These are phyloP conservation scores for Sterrhoptilus dennistouni DNA, from an alignment of 2,113 vertebrate genomes.

Conservation along the genomic window DNA sequence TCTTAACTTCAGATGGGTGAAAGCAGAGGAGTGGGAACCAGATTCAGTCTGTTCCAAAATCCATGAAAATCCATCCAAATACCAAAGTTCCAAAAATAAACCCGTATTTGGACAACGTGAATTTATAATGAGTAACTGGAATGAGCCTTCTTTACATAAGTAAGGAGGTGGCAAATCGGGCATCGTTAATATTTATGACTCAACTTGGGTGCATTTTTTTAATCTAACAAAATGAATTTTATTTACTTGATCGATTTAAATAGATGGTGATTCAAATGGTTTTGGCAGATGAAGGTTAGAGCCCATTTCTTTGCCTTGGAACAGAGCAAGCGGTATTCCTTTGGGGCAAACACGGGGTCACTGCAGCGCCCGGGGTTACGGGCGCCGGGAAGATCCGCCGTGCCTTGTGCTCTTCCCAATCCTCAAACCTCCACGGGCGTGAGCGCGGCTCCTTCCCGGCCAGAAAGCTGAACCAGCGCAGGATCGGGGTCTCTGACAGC, in stretches of 20 bases:
- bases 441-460: neutral
- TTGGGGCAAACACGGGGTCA: neutral
- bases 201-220: neutral
- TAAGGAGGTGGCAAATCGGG: neutral
- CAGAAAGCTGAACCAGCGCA: neutral
- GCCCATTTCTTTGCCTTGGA: neutral
- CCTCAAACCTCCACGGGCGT: neutral
- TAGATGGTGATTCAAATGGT: neutral
- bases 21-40: neutral
- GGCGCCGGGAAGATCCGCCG: neutral
- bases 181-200: neutral
- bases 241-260: neutral
- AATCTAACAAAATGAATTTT: neutral
- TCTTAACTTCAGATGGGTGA: neutral
- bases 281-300: neutral
- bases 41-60: neutral
- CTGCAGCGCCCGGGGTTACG: neutral
- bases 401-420: neutral
- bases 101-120: conserved; percentile 26
- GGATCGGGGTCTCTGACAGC: neutral
- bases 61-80: neutral
- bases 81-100: neutral
- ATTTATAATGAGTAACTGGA: neutral
- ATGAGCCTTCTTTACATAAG: neutral
- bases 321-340: neutral